phyloP scores from a whole-genome alignment of 2,888 invertebrate genomes.

The Drymonia ruficornis region DNA sequence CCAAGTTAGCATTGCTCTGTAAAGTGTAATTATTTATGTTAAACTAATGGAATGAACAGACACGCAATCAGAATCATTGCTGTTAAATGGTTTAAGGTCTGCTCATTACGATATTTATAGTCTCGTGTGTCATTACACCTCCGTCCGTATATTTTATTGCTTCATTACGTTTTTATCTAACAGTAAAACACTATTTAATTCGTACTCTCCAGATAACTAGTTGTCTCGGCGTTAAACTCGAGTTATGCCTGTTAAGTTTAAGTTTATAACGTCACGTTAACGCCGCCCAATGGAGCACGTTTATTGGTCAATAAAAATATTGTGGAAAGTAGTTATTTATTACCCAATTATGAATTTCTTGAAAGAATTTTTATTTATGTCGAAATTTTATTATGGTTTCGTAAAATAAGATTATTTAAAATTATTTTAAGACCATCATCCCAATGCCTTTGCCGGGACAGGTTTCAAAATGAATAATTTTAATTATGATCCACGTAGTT shows the following conservation, averaged over 20 bases:
- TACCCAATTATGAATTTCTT: constrained; percentile 27
- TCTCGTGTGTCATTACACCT: constrained; percentile 4
- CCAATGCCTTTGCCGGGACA: background rate
- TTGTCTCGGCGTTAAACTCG: constrained; percentile 14
- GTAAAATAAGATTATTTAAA: constrained; percentile 5
- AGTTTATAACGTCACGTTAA: constrained; percentile 27
- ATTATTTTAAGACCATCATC: background rate
- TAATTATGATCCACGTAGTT: no score
- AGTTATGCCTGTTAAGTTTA: constrained; percentile 16
- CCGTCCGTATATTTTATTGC: constrained; percentile 21
- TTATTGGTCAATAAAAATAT: constrained; percentile 31
- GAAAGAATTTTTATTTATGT: constrained; percentile 19
- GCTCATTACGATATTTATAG: constrained; percentile 9
- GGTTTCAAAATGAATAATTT: no score
- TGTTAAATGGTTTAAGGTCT: background rate
- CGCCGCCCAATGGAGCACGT: constrained; percentile 31
- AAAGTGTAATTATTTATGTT: background rate
- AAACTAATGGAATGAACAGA: background rate
- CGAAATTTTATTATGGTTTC: constrained; percentile 14
- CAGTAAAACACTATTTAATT: constrained; percentile 35
- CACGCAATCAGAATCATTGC: background rate
- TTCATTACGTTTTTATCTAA: constrained; percentile 39
- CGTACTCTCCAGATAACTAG: constrained; percentile 22
- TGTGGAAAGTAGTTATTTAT: constrained; percentile 31
- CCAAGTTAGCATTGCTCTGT: background rate